Percentiles rank a stretch among this genome's conserved stretches.
Evolutionary conservation across 30 jellyfish, hydroid and myxozoan species (phyloP).

Genomic region (Turritopsis rubra): DNA sequence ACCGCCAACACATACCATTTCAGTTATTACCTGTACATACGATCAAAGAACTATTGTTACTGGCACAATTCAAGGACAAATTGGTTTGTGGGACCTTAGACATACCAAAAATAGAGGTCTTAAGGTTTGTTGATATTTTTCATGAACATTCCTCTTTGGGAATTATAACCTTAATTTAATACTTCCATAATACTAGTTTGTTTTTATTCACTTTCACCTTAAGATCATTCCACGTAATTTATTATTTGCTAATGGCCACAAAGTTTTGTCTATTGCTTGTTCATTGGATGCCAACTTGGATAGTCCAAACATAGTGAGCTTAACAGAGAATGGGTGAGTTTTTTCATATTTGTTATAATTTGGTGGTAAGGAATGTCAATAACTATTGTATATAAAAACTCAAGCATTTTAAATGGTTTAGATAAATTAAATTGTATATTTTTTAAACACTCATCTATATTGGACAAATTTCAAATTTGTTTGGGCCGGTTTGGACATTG

Average conservation of each 20-base stretch:
- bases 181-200: too few species aligned
- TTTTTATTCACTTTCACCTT: background rate
- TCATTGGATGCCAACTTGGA: conserved; percentile 86
- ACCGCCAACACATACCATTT: conserved; percentile 65
- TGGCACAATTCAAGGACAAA: conserved; percentile 85
- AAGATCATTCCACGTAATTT: conserved; percentile 85
- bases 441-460: too few species aligned
- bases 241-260: conserved; percentile 78
- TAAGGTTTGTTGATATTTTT: conserved; percentile 37
- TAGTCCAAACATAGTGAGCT: conserved; percentile 77
- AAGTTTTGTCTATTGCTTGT: conserved; percentile 82
- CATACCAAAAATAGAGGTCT: conserved; percentile 46
- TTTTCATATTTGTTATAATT: background rate
- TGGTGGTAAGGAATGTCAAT: background rate
- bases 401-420: too few species aligned
- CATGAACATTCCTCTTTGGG: too few species aligned
- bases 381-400: too few species aligned
- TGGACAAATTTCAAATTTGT: too few species aligned
- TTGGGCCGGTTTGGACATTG: too few species aligned
- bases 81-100: conserved; percentile 84
- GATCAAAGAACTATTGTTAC: conserved; percentile 80
- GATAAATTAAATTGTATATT: too few species aligned
- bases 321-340: conserved; percentile 86
- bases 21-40: conserved; percentile 75
- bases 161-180: too few species aligned